A percentile compares a stretch with the other conserved stretches of the same genome.
phyloP scores from a whole-genome alignment of 2,888 invertebrate genomes.

The Priapulus caudatus region DNA sequence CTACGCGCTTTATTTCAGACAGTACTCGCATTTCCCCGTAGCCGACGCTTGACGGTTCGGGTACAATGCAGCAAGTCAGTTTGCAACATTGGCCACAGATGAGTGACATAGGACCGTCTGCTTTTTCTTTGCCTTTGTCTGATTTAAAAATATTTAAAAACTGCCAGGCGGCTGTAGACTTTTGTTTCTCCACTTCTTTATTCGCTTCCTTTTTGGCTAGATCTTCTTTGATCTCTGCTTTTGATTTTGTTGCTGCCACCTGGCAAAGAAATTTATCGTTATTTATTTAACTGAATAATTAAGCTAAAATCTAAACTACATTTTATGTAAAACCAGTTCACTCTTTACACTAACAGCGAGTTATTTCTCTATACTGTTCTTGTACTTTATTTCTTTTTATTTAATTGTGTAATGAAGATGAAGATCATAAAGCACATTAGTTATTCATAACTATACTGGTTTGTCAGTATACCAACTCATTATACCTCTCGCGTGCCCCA shows the following conservation, averaged over 20 bases:
- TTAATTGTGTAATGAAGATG: background rate
- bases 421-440: constrained; percentile 1
- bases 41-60: background rate
- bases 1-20: background rate
- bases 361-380: no score
- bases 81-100: background rate
- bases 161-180: background rate
- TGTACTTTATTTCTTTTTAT: no score
- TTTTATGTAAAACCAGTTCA: no score
- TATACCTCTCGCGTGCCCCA: constrained; percentile 96
- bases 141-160: background rate
- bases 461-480: background rate
- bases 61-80: background rate
- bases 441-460: background rate
- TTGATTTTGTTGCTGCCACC: background rate
- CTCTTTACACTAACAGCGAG: no score
- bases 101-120: background rate
- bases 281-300: no score
- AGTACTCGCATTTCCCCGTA: no score
- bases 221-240: background rate
- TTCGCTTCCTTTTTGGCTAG: background rate
- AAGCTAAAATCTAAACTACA: no score
- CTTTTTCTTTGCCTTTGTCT: background rate
- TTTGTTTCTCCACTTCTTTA: background rate
- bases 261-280: no score